phyloP scores from a whole-genome alignment of 2,113 vertebrate species.

The Atractosteus spatula region DNA sequence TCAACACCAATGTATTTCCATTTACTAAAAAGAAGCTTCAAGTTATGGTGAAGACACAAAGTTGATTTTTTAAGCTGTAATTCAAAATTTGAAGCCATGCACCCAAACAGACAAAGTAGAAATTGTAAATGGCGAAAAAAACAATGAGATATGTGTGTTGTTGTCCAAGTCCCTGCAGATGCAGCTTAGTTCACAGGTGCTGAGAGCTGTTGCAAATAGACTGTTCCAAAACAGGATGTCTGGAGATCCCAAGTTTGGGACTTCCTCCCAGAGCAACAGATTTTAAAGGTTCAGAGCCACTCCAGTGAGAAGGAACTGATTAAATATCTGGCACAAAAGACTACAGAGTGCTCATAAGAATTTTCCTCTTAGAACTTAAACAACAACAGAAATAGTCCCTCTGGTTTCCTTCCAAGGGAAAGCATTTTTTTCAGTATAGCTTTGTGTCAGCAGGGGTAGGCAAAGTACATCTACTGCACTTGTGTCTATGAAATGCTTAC shows the following conservation, averaged over 20 bases:
- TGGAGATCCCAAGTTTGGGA: slow-evolving; percentile 61
- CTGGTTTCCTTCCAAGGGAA: slow-evolving; percentile 57
- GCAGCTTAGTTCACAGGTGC: slow-evolving; percentile 46
- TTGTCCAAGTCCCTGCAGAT: too few species aligned
- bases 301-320: slow-evolving; percentile 54
- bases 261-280: slow-evolving; percentile 51
- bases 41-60: too few species aligned
- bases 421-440: slow-evolving; percentile 28
- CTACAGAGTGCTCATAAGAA: slow-evolving; percentile 22
- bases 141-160: too few species aligned
- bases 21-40: too few species aligned
- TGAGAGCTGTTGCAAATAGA: slow-evolving; percentile 42
- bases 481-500: slow-evolving; percentile 14
- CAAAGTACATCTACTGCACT: slow-evolving; percentile 47
- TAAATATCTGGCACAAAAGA: slow-evolving; percentile 57
- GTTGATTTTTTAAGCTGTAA: too few species aligned
- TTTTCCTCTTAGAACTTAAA: slow-evolving; percentile 12
- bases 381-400: slow-evolving; percentile 54
- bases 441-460: slow-evolving; percentile 56
- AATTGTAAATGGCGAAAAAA: neutral
- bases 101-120: neutral
- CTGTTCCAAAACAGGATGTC: slow-evolving; percentile 66
- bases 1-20: too few species aligned
- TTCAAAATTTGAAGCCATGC: too few species aligned
- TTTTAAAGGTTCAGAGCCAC: slow-evolving; percentile 50